Percentiles rank a stretch among this genome's conserved stretches.
These are phyloP conservation scores for Spizaetus ornatus DNA, from an alignment of 2,113 vertebrate species.

Conservation along the genomic window DNA sequence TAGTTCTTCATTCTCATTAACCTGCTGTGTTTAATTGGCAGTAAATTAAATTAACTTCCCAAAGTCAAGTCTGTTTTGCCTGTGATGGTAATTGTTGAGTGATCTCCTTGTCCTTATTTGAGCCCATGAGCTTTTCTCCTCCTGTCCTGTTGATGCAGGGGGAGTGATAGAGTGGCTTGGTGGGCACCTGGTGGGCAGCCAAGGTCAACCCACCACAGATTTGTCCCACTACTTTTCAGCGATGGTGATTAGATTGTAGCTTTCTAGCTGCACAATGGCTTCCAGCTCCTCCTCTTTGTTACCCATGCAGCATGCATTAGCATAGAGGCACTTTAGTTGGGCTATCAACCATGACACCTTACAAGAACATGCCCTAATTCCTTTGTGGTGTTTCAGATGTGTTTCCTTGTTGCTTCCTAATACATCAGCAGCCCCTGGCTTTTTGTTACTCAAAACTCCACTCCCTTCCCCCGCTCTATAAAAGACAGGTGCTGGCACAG, in stretches of 20 bases:
- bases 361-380: background rate
- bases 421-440: background rate
- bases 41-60: background rate
- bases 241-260: fast-evolving
- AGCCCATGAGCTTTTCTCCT: background rate
- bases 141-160: background rate
- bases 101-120: background rate
- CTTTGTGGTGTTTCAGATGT: background rate
- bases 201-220: background rate
- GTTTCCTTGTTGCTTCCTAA: background rate
- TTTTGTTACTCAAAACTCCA: background rate
- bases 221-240: background rate
- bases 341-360: background rate
- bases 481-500: background rate
- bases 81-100: background rate
- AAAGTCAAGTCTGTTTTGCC: background rate
- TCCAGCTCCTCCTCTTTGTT: background rate
- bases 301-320: fast-evolving
- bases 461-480: background rate
- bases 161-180: fast-evolving
- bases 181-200: background rate
- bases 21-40: background rate
- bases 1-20: background rate
- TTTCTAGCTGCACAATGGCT: background rate
- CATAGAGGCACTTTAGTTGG: background rate